Percentiles rank a stretch among this genome's conserved stretches.
phyloP scores from a whole-genome alignment of 2,113 vertebrate genomes.

The Antechinus stuartii region DNA sequence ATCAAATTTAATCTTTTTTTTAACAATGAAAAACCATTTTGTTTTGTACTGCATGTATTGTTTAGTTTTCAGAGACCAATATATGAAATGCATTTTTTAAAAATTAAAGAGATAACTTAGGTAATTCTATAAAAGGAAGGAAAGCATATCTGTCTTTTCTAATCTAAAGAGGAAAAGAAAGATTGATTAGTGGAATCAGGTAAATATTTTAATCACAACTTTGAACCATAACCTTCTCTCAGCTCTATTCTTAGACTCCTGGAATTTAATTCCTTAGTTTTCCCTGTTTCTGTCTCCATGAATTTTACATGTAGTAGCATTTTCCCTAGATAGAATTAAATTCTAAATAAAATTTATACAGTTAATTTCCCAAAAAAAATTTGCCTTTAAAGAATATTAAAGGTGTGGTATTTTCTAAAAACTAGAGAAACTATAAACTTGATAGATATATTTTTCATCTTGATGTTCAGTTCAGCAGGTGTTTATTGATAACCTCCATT shows the following conservation, averaged over 20 bases:
- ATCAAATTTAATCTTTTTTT: neutral
- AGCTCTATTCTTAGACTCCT: neutral
- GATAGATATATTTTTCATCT: neutral
- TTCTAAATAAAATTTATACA: neutral
- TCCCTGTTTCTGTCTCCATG: neutral
- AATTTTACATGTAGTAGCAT: neutral
- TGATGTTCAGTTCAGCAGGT: neutral
- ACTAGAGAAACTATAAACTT: neutral
- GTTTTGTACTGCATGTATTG: neutral
- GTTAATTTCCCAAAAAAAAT: neutral
- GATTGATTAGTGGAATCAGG: neutral
- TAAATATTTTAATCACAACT: neutral
- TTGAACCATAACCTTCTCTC: neutral
- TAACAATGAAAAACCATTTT: neutral
- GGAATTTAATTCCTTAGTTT: neutral
- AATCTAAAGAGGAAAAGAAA: neutral
- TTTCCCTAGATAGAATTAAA: neutral
- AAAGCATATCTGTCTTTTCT: neutral
- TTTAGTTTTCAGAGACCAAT: neutral
- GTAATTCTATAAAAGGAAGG: neutral
- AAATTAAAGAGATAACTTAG: neutral
- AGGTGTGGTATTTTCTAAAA: neutral
- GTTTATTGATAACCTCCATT: neutral
- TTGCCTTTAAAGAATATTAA: neutral
- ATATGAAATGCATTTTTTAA: neutral